Percentiles rank a stretch among this genome's conserved stretches.
These are phyloP conservation scores for Diphyllodes magnificus DNA, from an alignment of 2,113 vertebrate species.

Conservation along the genomic window DNA sequence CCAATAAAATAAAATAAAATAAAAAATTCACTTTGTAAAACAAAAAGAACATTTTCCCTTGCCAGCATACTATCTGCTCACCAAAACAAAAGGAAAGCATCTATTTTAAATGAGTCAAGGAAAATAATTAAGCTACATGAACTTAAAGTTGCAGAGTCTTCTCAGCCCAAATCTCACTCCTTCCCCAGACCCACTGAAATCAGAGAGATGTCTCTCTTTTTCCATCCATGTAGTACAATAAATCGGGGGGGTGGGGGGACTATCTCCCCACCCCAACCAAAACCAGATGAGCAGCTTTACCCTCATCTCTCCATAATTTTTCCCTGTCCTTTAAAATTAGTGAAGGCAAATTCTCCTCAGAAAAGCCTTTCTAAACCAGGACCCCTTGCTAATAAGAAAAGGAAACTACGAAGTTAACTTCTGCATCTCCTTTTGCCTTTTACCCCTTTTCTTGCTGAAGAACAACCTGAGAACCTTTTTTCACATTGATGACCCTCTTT, in stretches of 20 bases:
- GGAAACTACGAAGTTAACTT: background rate
- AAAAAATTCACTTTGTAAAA: background rate
- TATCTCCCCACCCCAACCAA: background rate
- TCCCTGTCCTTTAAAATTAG: background rate
- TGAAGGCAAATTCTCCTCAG: background rate
- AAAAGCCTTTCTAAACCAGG: background rate
- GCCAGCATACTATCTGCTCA: background rate
- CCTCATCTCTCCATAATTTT: background rate
- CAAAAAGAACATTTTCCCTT: background rate
- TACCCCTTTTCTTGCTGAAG: background rate
- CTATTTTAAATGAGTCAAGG: background rate
- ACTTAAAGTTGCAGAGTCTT: background rate
- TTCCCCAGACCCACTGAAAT: background rate
- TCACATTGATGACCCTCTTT: background rate
- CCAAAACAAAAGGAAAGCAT: background rate
- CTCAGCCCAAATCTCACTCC: background rate
- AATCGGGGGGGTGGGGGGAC: accelerated
- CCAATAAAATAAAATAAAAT: conserved; percentile 3
- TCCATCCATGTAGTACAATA: background rate
- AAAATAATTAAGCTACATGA: background rate
- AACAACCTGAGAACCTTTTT: background rate
- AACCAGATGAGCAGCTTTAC: background rate
- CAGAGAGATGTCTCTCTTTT: background rate
- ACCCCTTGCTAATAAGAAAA: background rate
- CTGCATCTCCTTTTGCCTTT: background rate